These are phyloP conservation scores for Nycticryphes semicollaris DNA, from an alignment of 2,113 vertebrate species.

Conservation along the genomic window DNA sequence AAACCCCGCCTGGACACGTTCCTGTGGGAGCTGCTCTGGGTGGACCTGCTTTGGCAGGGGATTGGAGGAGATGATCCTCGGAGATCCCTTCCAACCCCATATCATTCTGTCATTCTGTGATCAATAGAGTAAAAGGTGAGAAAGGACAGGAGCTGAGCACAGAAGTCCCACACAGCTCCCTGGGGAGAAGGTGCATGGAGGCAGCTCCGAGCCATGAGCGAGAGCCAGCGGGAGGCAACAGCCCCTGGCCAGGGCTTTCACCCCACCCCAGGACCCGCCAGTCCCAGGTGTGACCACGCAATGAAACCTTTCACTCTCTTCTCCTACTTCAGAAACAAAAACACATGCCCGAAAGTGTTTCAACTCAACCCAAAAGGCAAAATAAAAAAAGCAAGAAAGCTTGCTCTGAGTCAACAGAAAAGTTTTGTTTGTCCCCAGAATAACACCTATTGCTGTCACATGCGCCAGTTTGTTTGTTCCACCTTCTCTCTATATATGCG, in stretches of 20 bases:
- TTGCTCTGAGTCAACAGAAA: background rate
- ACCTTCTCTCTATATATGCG: background rate
- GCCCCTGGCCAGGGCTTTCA: background rate
- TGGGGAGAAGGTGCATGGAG: background rate
- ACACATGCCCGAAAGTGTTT: background rate
- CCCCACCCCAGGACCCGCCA: background rate
- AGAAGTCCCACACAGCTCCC: background rate
- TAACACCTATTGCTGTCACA: slow-evolving; percentile 44
- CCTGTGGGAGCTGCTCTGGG: no score
- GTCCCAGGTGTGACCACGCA: background rate
- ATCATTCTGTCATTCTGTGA: no score
- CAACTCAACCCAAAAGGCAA: background rate
- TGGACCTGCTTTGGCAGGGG: no score
- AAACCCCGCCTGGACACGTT: no score
- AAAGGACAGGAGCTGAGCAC: background rate
- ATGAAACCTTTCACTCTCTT: background rate
- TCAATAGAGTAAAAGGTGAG: background rate
- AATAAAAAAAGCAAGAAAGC: background rate
- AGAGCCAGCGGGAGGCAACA: background rate
- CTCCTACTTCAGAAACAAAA: background rate
- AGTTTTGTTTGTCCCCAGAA: slow-evolving; percentile 29
- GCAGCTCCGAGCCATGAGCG: background rate
- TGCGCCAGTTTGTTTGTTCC: slow-evolving; percentile 23
- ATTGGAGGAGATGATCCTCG: no score
- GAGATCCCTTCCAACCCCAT: no score